Evolutionary conservation across 2,888 invertebrate genomes (phyloP), one percentile per base, ranked within the genome.

Genomic region (Cybosia mesomella): DNA sequence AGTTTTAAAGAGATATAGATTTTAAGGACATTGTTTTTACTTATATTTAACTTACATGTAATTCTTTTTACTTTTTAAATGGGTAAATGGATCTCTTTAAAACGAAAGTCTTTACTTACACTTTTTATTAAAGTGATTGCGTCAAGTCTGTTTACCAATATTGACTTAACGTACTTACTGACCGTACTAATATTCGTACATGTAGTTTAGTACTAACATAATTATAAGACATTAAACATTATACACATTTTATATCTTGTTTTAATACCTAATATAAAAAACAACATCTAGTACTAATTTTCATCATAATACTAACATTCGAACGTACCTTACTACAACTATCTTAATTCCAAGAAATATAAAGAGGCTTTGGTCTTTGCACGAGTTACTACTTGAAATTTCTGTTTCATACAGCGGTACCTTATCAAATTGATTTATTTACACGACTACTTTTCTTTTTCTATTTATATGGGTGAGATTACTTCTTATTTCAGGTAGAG

Each of bases 401-500:
- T 85, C 70, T 78, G 71, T 81, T 84, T 79, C 74, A 81, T 77
- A 69, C 77, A 81, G 77, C 64, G 70, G 62, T 71, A 18, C 21
- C 54, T 34, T 54, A 54, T 63, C 3, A 32, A 62, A 53, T 15
- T 62, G 15, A 13, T n/a, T 8, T 69, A 64, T 72, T 74, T 72
- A 64, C 79, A 80, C 81, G 84, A 83, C 77, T 73, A 74, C 79
- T 78, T 74, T 53, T 83, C 74, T 87, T 87, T 87, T 90, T 91
- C 91, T 91, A 74, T 91, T 91, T 92, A 90, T 92, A 95, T 92
- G 95, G 95, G 95, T 93, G 92, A 95, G 95, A 93, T 87, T 84
- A 91, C 91, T 92, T 95, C 94, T 95, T 89, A 92, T 95, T 95
- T 93, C 95, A 95, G 95, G 95, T 94, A 91, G 91, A 92, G 92